Percentiles rank a stretch among this genome's conserved stretches.
Conservation (phyloP, 2,113 vertebrate species). For the Aplodontia rufa region DNA sequence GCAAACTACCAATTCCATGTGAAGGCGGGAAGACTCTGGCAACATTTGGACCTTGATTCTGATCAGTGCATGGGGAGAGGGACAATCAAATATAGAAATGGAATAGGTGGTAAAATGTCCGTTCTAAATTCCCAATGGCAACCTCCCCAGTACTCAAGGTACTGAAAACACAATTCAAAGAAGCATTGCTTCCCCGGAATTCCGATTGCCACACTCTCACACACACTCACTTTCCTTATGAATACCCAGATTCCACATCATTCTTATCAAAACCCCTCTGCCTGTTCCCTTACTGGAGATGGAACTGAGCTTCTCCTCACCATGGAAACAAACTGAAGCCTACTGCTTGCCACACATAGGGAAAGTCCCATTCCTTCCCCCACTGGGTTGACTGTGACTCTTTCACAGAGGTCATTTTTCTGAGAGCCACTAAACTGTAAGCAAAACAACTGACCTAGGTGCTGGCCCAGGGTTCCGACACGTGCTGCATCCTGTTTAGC, state of each 20-base stretch:
- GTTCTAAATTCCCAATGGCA: not conserved
- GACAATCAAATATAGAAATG: not conserved
- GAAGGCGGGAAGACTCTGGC: not conserved
- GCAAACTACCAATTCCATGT: not conserved
- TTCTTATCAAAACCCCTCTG: not conserved
- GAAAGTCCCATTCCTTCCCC: not conserved
- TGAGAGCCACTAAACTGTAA: not conserved
- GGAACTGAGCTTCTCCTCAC: not conserved
- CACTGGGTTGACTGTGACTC: not conserved
- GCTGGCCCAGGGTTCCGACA: not conserved
- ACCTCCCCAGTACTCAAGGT: not conserved
- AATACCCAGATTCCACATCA: not conserved
- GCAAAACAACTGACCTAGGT: accelerated
- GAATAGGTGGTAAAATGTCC: not conserved
- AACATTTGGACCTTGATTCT: not conserved
- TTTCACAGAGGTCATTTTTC: not conserved
- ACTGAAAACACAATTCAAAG: not conserved
- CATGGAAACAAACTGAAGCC: not conserved
- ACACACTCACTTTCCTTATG: not conserved
- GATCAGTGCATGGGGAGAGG: not conserved
- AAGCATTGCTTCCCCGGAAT: not conserved
- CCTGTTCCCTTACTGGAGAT: not conserved
- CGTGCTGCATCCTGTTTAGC: too few species aligned
- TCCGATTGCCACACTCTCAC: not conserved
- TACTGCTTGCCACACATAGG: too few species aligned